These are phyloP conservation scores for Zaprionus lachaisei DNA, from an alignment of 1,140 invertebrate species.

Conservation along the genomic window DNA sequence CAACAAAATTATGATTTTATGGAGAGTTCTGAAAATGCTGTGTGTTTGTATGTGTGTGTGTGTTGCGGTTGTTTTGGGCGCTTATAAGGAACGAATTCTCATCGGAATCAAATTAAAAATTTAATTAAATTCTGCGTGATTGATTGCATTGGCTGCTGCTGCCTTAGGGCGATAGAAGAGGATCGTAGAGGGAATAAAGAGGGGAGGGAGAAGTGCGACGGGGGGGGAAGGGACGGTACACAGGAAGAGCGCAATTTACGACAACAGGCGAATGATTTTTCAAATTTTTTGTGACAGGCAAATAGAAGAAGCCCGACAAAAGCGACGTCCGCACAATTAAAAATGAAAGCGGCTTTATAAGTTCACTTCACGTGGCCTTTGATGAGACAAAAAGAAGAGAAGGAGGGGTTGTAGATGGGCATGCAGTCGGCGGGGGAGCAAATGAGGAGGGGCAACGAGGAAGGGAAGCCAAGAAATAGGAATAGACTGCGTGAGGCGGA, in stretches of 20 bases:
- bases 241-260: constrained; percentile 35
- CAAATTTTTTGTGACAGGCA: constrained; percentile 59
- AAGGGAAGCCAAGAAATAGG: neutral
- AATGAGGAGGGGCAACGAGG: neutral
- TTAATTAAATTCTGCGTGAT: constrained; percentile 78
- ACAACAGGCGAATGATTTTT: constrained; percentile 63
- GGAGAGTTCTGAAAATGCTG: neutral
- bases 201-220: neutral
- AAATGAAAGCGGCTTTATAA: constrained; percentile 79
- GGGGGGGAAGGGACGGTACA: neutral
- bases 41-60: neutral
- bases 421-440: neutral
- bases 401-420: neutral
- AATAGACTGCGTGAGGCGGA: neutral
- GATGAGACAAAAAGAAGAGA: constrained; percentile 43
- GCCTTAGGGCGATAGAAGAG: neutral
- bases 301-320: constrained; percentile 49
- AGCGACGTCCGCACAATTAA: constrained; percentile 67
- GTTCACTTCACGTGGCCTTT: constrained; percentile 63
- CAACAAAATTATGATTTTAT: neutral
- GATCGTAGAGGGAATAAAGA: neutral
- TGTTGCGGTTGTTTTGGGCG: constrained; percentile 21
- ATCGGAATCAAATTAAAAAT: constrained; percentile 52
- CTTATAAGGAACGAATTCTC: constrained; percentile 25
- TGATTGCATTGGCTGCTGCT: constrained; percentile 66